These are phyloP conservation scores for Gephyroberyx darwinii DNA, from an alignment of 2,797 vertebrate genomes.

Conservation along the genomic window DNA sequence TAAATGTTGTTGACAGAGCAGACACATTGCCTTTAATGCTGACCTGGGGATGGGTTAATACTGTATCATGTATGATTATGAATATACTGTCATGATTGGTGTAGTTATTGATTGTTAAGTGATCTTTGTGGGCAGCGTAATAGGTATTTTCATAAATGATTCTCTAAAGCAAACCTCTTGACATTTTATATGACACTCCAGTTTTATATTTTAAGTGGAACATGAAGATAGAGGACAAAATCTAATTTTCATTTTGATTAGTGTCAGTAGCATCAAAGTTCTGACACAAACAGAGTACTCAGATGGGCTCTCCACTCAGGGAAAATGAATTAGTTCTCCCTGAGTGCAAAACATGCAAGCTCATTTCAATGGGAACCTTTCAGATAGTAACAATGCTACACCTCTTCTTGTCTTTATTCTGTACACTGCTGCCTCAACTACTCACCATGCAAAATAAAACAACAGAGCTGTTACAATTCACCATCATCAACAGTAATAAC, in stretches of 20 bases:
- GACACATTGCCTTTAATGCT: constrained; percentile 10
- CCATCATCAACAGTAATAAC: constrained; percentile 17
- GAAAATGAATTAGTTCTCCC: constrained; percentile 57
- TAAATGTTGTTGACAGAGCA: constrained; percentile 26
- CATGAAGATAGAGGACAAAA: constrained; percentile 27
- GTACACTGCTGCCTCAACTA: constrained; percentile 23
- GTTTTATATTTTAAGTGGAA: constrained; percentile 40
- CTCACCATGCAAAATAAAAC: constrained; percentile 33
- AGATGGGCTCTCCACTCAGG: constrained; percentile 43
- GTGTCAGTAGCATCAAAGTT: constrained; percentile 48
- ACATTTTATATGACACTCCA: constrained; percentile 38
- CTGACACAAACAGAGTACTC: constrained; percentile 36
- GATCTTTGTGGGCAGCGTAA: constrained; percentile 16
- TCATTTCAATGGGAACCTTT: constrained; percentile 61
- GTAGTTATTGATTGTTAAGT: constrained; percentile 9
- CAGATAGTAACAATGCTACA: constrained; percentile 59
- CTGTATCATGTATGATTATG: background rate
- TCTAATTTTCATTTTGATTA: constrained; percentile 52
- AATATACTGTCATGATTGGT: background rate
- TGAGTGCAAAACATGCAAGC: constrained; percentile 44
- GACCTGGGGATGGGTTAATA: background rate
- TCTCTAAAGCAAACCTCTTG: constrained; percentile 40
- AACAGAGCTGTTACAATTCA: constrained; percentile 10
- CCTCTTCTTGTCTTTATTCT: constrained; percentile 50
- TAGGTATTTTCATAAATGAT: constrained; percentile 16